Evolutionary conservation across 1,140 invertebrate species (phyloP).

Genomic region (Drosophila sturtevanti): DNA sequence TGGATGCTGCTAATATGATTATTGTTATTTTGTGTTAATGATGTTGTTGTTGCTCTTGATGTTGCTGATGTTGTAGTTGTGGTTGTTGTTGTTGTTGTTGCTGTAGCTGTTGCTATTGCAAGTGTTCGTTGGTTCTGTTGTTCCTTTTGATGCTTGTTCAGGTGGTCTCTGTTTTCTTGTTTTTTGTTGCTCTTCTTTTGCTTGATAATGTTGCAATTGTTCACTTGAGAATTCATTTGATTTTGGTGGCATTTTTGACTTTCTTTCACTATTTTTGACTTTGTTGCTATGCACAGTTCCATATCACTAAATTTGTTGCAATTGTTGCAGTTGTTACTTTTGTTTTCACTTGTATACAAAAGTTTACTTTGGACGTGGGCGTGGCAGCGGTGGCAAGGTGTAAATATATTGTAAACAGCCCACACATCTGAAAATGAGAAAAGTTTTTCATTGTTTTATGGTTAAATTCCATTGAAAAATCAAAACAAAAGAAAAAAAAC

Average conservation of each 20-base stretch:
- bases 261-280: slow-evolving; percentile 54
- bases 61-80: not conserved
- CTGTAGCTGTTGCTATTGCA: slow-evolving; percentile 7
- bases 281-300: slow-evolving; percentile 74
- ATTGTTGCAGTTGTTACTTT: slow-evolving; percentile 16
- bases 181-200: slow-evolving; percentile 14
- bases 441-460: slow-evolving; percentile 52
- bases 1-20: slow-evolving; percentile 31
- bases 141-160: slow-evolving; percentile 44
- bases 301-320: slow-evolving; percentile 66
- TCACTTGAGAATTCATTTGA: slow-evolving; percentile 69
- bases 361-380: slow-evolving; percentile 47
- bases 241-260: slow-evolving; percentile 75
- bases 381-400: slow-evolving; percentile 60
- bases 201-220: slow-evolving; percentile 17
- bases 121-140: slow-evolving; percentile 31
- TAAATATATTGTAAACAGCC: slow-evolving; percentile 56
- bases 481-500: not conserved
- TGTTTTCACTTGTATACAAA: slow-evolving; percentile 14
- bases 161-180: slow-evolving; percentile 62
- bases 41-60: slow-evolving; percentile 14
- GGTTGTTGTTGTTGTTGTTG: slow-evolving; percentile 26
- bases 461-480: too few species aligned
- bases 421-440: slow-evolving; percentile 70
- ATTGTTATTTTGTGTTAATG: slow-evolving; percentile 12